Base-by-base conservation (phyloP, 2,888 invertebrate species). In the Merodon equestris region DNA sequence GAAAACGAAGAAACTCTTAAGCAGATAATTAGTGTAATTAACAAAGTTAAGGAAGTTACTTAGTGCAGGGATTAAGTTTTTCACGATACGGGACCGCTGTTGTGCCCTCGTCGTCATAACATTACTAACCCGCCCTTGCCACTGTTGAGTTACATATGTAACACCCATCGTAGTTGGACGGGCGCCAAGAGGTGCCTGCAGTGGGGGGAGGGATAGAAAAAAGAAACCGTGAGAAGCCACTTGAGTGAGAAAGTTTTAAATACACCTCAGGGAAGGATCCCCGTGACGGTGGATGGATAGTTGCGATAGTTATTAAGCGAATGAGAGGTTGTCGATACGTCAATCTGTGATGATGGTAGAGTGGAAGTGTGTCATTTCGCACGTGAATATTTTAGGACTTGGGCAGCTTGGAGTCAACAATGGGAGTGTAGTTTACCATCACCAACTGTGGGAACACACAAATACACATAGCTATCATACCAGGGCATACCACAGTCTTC, bases 1-100 rank as follows among this genome's bases (percentile, higher is more conserved):
- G n/a, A 36, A 19, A 18, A 34, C 13, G 17, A 50, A 42, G 48
- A 68, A 73, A 79, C 57, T 73, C 73, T 84, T 82, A 82, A 84
- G 82, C 81, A 83, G 83, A 83, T 83, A 83, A 84, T 84, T 84
- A 84, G 83, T 74, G 83, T 82, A 82, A 84, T 84, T 84, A 84
- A 83, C 82, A 74, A 74, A 79, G 79, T 79, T 79, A 70, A 61
- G 56, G 63, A 79, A 79, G 68, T 73, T 79, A 79, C 79, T 74
- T 70, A 77, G 63, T 57, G 61, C 45, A 54, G 53, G 68, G 64
- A 79, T 79, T 74, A 70, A 74, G 64, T 79, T 79, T 79, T 68
- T 38, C 5, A 40, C 38, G 44, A 45, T 63, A 38, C 27, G 27
- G 17, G 58, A 47, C 57, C 38, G 51, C 36, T 48, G 47, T 68